phyloP scores from a whole-genome alignment of 2,888 invertebrate species.

The Siphonodentalium dalli region DNA sequence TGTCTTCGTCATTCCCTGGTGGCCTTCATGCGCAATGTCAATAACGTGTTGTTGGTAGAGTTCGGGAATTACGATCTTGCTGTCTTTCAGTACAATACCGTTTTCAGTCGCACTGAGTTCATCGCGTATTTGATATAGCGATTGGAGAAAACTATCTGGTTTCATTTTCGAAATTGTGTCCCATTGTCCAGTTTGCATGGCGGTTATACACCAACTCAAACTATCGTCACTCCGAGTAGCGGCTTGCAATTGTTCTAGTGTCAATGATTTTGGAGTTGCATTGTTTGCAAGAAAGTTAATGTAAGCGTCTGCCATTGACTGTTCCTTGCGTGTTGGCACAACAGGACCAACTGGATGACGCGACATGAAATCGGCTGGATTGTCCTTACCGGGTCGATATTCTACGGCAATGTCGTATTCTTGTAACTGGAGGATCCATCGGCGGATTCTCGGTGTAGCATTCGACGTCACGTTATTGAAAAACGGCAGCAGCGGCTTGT shows the following conservation, averaged over 20 bases:
- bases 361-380: slow-evolving; percentile 33
- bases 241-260: slow-evolving; percentile 13
- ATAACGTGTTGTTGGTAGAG: too few relatives aligned
- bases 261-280: slow-evolving; percentile 25
- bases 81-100: slow-evolving; percentile 2
- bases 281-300: slow-evolving; percentile 17
- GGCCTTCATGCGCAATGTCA: too few relatives aligned
- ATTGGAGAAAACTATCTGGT: background rate
- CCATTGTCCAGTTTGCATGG: slow-evolving; percentile 5
- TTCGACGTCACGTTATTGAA: slow-evolving; percentile 35
- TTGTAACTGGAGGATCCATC: slow-evolving; percentile 27
- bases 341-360: slow-evolving; percentile 24
- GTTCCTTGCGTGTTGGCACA: background rate
- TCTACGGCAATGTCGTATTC: slow-evolving; percentile 26
- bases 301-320: slow-evolving; percentile 22
- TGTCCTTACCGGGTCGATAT: slow-evolving; percentile 31
- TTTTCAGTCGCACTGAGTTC: background rate
- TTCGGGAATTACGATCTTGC: slow-evolving; percentile 24
- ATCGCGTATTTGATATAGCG: slow-evolving; percentile 10
- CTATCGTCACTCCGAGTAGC: slow-evolving; percentile 8
- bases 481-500: slow-evolving; percentile 39
- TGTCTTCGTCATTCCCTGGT: too few relatives aligned
- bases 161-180: background rate
- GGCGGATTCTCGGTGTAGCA: slow-evolving; percentile 29
- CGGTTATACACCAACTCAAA: slow-evolving; percentile 5